Base-by-base conservation (phyloP, 1,140 invertebrate species). In the Drosophila repletoides region DNA sequence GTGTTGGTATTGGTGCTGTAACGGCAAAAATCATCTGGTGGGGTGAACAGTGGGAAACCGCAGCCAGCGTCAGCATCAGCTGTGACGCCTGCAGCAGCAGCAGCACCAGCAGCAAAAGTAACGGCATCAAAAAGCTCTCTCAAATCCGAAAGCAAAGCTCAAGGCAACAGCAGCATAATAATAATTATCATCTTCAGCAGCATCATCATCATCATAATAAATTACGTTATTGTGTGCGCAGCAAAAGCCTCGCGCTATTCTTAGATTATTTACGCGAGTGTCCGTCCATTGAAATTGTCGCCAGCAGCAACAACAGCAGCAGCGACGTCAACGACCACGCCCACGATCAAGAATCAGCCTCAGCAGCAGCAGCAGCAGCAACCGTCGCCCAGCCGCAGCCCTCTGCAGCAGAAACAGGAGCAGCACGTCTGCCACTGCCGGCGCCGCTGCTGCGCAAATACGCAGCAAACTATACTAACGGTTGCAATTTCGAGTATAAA, bases 401-500 rank as follows among this genome's bases (percentile, higher is more conserved):
- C n/a, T n/a, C n/a, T 21, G 31, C 38, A 59, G 46, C 17, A 40
- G 24, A 5, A 40, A 33, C 26, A 48, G 56, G 26, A 40, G 33
- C 61, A 36, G 70, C 60, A 59, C 74, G 69, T 67, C 63, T 72
- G 45, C 61, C 59, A 33, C 41, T 70, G 56, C 64, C 72, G n/a
- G 59, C 40, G 52, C 38, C 67, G 21, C 59, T 76, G 45, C 24
- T 65, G 45, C 63, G 63, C 46, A 86, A 76, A 65, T 69, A 76
- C 71, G 73, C 70, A 55, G 60, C 60, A 48, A 72, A 87, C 56
- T 41, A 84, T 76, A 75, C 65, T 41, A 80, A 60, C 76, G 76
- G 61, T 80, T 80, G 72, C 76, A 61, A 74, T 81, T 88, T 88
- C 71, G 67, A 72, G 65, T 70, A 88, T 77, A 88, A 77, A 84